Percentiles rank a stretch among this genome's conserved stretches.
Evolutionary conservation across 2,797 vertebrate genomes (phyloP).

Genomic region (Lacerta agilis): DNA sequence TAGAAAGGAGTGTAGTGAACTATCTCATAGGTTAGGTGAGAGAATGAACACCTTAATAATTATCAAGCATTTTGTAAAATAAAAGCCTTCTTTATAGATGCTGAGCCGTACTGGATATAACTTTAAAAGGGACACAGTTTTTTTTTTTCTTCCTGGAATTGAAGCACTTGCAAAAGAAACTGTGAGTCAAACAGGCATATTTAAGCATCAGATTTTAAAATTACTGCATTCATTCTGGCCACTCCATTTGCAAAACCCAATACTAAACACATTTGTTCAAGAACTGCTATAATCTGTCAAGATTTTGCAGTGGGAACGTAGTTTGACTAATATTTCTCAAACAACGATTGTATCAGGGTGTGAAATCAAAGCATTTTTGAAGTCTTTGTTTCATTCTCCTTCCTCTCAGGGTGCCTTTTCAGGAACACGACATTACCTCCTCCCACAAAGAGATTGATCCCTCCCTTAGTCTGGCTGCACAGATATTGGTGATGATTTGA

Average conservation of each 20-base stretch:
- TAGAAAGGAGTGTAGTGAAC: background rate
- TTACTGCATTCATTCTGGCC: background rate
- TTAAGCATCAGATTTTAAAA: background rate
- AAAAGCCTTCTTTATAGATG: background rate
- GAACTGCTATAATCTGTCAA: background rate
- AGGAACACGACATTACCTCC: constrained; percentile 26
- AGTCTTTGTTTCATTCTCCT: constrained; percentile 30
- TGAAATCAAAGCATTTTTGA: constrained; percentile 38
- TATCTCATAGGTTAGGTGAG: background rate
- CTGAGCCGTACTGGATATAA: too few species aligned
- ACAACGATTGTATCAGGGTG: constrained; percentile 18
- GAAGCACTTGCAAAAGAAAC: constrained; percentile 11
- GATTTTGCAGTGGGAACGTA: background rate
- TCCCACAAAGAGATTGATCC: constrained; percentile 25
- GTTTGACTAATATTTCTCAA: constrained; percentile 11
- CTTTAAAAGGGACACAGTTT: background rate
- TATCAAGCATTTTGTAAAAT: background rate
- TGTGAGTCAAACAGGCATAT: background rate
- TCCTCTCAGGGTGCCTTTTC: constrained; percentile 35
- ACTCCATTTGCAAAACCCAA: constrained; percentile 3
- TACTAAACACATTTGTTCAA: constrained; percentile 4
- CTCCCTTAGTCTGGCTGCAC: constrained; percentile 22
- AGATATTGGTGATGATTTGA: constrained; percentile 26
- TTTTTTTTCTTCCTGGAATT: background rate
- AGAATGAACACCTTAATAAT: background rate